Conservation (phyloP, 2,113 vertebrate species). For the Ctenodactylus gundi region DNA sequence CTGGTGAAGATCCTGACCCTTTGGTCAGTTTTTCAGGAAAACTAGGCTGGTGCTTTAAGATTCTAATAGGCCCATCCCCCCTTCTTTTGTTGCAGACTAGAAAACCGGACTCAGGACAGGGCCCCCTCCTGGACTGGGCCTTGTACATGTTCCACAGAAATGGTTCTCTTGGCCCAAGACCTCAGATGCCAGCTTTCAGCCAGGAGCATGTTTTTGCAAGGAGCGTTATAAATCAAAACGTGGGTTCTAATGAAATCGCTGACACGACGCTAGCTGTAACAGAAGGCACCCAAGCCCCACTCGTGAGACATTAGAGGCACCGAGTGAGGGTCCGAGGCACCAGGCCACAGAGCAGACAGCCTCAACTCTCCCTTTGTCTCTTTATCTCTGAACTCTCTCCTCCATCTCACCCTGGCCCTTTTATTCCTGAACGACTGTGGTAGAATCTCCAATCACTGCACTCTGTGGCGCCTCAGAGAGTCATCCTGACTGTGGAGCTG, state of each 20-base stretch:
- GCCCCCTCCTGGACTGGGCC: not conserved
- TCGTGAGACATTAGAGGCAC: slow-evolving; percentile 62
- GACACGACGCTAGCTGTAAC: slow-evolving; percentile 82
- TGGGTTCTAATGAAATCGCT: slow-evolving; percentile 80
- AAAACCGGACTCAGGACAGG: not conserved
- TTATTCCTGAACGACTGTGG: not conserved
- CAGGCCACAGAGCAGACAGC: not conserved
- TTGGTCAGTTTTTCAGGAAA: not conserved
- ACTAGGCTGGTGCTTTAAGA: not conserved
- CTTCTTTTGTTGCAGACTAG: not conserved
- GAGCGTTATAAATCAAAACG: slow-evolving; percentile 82
- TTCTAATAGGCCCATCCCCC: not conserved
- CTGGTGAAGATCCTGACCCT: not conserved
- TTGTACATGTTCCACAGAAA: slow-evolving; percentile 57
- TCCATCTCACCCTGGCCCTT: not conserved
- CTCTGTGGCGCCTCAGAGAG: not conserved
- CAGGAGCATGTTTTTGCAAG: slow-evolving; percentile 79
- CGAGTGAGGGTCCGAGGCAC: not conserved
- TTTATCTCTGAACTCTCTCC: too few species aligned
- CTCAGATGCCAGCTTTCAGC: slow-evolving; percentile 73
- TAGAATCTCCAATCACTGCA: not conserved
- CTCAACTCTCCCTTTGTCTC: not conserved
- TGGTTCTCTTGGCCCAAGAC: slow-evolving; percentile 71
- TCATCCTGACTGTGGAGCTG: not conserved
- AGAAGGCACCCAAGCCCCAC: slow-evolving; percentile 70